Conservation (phyloP, 2,797 vertebrate genomes). For the Liasis olivaceus region DNA sequence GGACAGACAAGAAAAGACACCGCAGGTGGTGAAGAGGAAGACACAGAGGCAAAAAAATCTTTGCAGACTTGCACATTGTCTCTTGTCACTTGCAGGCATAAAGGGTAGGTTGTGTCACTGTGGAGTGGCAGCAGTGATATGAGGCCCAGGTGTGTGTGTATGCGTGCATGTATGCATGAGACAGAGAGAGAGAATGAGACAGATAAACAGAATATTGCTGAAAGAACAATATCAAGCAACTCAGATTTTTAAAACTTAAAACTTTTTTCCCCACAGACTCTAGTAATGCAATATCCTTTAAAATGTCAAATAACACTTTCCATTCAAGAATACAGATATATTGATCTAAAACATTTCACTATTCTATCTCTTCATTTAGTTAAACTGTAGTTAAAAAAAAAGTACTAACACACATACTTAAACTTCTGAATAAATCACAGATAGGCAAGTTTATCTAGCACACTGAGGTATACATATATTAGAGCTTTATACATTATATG, state of each 20-base stretch:
- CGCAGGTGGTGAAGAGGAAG: constrained; percentile 21
- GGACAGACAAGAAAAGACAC: constrained; percentile 31
- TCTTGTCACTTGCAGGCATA: constrained; percentile 21
- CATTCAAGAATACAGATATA: constrained; percentile 22
- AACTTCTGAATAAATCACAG: constrained; percentile 16
- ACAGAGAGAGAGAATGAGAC: background rate
- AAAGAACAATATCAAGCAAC: background rate
- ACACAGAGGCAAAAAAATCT: constrained; percentile 35
- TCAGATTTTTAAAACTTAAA: constrained; percentile 10
- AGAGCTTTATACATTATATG: background rate
- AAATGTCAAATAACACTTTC: constrained; percentile 32
- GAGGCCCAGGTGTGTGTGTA: background rate
- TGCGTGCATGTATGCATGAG: background rate
- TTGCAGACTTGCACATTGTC: constrained; percentile 22
- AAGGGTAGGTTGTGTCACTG: background rate
- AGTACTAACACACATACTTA: constrained; percentile 9
- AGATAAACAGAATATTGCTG: background rate
- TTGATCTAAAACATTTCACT: constrained; percentile 41
- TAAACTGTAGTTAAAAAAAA: constrained; percentile 21
- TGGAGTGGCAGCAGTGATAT: accelerated
- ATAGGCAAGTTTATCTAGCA: background rate
- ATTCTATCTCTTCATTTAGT: constrained; percentile 24
- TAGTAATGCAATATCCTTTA: constrained; percentile 39
- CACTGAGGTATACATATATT: background rate
- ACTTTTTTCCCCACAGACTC: constrained; percentile 3